Percentiles rank a stretch among this genome's conserved stretches.
These are phyloP conservation scores for Hyppa rectilinea DNA, from an alignment of 2,888 invertebrate genomes.

Conservation along the genomic window DNA sequence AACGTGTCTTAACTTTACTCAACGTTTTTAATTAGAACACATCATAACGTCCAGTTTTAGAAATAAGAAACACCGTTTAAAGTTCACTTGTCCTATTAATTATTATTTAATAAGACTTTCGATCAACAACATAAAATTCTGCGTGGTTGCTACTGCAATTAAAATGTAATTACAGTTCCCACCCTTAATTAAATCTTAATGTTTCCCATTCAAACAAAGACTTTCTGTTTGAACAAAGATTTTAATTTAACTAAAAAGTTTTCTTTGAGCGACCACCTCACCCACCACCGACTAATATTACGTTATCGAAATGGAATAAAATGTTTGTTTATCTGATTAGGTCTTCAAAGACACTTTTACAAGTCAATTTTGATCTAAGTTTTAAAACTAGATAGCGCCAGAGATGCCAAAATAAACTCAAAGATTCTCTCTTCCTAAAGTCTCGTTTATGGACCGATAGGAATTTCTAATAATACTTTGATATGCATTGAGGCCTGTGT, in stretches of 20 bases:
- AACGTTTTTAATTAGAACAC: neutral
- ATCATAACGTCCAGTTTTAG: neutral
- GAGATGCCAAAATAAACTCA: no score
- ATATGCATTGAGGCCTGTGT: neutral
- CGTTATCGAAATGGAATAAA: neutral
- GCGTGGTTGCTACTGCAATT: neutral
- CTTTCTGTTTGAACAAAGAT: constrained; percentile 37
- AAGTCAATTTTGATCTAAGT: neutral
- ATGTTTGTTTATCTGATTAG: neutral
- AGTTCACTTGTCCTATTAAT: neutral
- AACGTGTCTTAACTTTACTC: neutral
- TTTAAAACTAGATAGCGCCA: neutral
- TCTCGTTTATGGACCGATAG: constrained; percentile 9
- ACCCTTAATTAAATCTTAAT: constrained; percentile 27
- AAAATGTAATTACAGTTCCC: neutral
- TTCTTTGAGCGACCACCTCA: neutral
- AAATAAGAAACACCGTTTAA: no score
- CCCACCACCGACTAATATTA: neutral
- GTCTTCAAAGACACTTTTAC: neutral
- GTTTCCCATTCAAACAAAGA: constrained; percentile 38
- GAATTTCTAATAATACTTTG: constrained; percentile 48
- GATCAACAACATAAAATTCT: neutral
- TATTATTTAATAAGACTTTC: neutral
- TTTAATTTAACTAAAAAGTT: constrained; percentile 24
- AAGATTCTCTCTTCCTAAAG: no score